Evolutionary conservation across 2,113 vertebrate species (phyloP).

Genomic region (Pterophyllum scalare): DNA sequence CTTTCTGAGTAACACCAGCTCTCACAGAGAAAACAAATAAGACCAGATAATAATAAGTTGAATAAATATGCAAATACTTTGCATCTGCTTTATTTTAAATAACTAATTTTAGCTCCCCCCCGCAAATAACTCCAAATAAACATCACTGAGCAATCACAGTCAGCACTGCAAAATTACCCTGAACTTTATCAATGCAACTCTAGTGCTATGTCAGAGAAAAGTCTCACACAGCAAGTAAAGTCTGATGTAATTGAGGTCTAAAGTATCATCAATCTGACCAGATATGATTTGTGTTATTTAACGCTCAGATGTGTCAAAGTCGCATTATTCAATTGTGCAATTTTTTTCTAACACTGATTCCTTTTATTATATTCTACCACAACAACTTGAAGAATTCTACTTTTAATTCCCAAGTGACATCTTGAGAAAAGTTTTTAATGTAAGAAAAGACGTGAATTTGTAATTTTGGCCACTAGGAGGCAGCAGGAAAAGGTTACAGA

Average conservation of each 20-base stretch:
- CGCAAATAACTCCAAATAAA: neutral
- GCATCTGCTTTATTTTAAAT: neutral
- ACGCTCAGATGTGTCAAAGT: neutral
- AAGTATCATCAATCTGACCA: neutral
- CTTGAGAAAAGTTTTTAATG: neutral
- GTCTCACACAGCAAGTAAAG: neutral
- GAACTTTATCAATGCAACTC: neutral
- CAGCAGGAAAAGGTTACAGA: neutral
- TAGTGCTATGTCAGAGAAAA: neutral
- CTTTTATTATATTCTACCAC: neutral
- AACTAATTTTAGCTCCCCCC: neutral
- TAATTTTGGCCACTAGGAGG: neutral
- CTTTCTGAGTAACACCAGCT: neutral
- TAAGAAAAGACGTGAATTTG: neutral
- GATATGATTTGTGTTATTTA: neutral
- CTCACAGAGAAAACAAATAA: neutral
- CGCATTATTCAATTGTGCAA: neutral
- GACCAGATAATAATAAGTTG: neutral
- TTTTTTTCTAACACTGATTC: neutral
- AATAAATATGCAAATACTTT: constrained; percentile 7
- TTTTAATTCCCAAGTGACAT: neutral
- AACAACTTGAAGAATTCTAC: neutral
- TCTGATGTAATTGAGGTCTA: neutral
- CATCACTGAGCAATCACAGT: neutral
- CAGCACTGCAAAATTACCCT: neutral